Conservation (phyloP, 2,888 invertebrate species). For the Dryocosmus kuriphilus region DNA sequence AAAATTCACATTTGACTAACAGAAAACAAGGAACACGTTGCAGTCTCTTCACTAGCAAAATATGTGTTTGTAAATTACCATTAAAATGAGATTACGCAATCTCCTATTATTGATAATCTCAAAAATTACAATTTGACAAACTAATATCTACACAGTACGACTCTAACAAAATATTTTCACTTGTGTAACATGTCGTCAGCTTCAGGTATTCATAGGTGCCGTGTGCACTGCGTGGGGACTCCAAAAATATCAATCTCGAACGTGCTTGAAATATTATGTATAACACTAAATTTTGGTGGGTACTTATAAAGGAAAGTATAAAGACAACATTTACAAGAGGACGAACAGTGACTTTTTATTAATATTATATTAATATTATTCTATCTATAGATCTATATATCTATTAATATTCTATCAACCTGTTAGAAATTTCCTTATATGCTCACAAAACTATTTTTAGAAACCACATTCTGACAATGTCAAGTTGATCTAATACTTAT, state of each 20-base stretch:
- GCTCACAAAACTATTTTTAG: no score
- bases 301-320: slow-evolving; percentile 44
- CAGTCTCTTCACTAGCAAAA: no score
- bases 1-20: no score
- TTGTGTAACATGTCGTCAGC: slow-evolving; percentile 51
- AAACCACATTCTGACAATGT: no score
- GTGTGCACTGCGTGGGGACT: slow-evolving; percentile 73
- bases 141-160: neutral
- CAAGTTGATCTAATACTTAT: no score
- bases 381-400: no score
- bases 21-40: no score
- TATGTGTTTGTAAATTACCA: no score
- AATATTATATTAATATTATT: no score
- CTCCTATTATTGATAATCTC: neutral
- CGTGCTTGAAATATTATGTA: slow-evolving; percentile 66
- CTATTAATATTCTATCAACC: no score
- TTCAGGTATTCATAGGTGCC: slow-evolving; percentile 70
- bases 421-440: no score
- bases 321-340: slow-evolving; percentile 15
- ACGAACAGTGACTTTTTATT: neutral
- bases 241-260: slow-evolving; percentile 75
- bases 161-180: slow-evolving; percentile 53
- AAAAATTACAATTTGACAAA: neutral
- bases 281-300: slow-evolving; percentile 59
- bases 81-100: no score